A percentile compares a stretch with the other conserved stretches of the same genome.
Evolutionary conservation across 2,797 vertebrate species (phyloP).

Genomic region (Sebastes dallii): DNA sequence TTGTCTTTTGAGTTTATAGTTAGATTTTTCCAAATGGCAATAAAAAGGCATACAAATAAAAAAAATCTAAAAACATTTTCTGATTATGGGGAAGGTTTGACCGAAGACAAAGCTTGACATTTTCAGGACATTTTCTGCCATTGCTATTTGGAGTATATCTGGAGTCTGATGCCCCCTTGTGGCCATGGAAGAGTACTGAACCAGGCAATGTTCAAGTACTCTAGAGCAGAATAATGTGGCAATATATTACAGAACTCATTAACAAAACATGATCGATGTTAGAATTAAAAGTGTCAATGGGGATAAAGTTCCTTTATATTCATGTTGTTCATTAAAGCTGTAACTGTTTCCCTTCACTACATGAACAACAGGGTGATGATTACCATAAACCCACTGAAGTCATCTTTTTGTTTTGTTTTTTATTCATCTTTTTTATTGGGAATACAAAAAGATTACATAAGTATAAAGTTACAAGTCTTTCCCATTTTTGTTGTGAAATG

Average conservation of each 20-base stretch:
- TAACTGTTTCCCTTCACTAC: neutral
- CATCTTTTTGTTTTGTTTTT: neutral
- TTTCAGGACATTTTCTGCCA: neutral
- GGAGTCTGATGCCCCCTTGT: slow-evolving; percentile 61
- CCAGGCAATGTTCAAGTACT: neutral
- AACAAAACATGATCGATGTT: neutral
- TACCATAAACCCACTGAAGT: neutral
- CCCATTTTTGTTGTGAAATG: neutral
- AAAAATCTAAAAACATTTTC: neutral
- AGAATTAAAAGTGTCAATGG: neutral
- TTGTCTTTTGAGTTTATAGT: neutral
- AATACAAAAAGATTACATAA: neutral
- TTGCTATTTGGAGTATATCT: neutral
- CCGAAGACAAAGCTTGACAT: neutral
- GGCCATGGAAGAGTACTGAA: slow-evolving; percentile 13
- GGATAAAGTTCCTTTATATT: neutral
- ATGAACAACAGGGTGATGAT: neutral
- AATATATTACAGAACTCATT: neutral
- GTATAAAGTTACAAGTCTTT: neutral
- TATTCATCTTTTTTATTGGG: neutral
- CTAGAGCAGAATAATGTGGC: neutral
- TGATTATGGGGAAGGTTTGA: neutral
- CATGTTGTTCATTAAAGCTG: slow-evolving; percentile 4
- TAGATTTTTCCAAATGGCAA: neutral
- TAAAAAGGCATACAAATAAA: neutral